Base-by-base conservation (phyloP, 2,888 invertebrate species). In the Phyllotreta cruciferae region DNA sequence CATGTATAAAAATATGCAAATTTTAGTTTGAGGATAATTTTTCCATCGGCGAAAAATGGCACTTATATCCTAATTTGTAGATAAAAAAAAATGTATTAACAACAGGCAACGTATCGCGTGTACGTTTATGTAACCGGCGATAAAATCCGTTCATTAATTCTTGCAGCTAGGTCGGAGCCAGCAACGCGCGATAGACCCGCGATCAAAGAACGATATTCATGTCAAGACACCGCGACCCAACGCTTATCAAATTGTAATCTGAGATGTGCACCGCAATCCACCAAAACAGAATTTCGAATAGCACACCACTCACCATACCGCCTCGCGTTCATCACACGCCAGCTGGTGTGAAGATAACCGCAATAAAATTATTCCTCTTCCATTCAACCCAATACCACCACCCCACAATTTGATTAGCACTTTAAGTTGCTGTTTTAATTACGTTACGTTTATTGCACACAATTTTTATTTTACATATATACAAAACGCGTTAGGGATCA, bases 121-220 rank as follows among this genome's bases (percentile, higher is more conserved):
- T 24, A 24, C 24, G 24, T 24, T 24, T 24, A 24, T 4, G 24
- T 24, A 24, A 24, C 24, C 24, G 24, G 14, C 73, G 74, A 75
- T 77, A 72, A 68, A 69, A 69, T 67, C 72, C 70, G 74, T 76
- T 74, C 75, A 76, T 77, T 77, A 77, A 76, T 76, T 75, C 73
- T 58, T 39, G 58, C 58, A 53, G 13, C 36, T 37, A 24, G 24
- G 2, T 24, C 24, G 24, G 24, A 24, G 24, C 24, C 24, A 52
- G 13, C 52, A 37, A 35, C 72, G 71, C 69, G 74, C 74, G 75
- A 77, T 75, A 75, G 70, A 75, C 73, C 72, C 70, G 70, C 75
- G 78, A 78, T 79, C 76, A 76, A 71, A 68, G 71, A 69, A 72
- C 66, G 67, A 70, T 71, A 75, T 76, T 75, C 77, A 77, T 77